Base-by-base conservation (phyloP, 2,113 vertebrate genomes). In the Lucifuga dentata region DNA sequence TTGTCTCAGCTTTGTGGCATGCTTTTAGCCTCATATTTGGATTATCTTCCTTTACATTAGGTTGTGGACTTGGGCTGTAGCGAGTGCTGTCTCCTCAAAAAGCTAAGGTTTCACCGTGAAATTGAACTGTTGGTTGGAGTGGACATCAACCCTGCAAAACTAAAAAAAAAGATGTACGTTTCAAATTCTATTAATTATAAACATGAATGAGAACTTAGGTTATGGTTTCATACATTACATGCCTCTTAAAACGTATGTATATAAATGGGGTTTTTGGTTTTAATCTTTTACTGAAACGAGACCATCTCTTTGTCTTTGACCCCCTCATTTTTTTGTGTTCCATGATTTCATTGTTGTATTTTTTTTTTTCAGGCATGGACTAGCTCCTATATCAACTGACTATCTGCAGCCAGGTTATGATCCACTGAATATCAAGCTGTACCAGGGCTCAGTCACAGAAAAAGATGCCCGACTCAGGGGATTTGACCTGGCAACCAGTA, bases 21-120 rank as follows among this genome's bases (percentile, higher is more conserved):
- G 26, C 7, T 29, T 29, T n/a, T n/a, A n/a, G 26, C 3, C 7
- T 29, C 26, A 29, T 29, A 7, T 29, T 29, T 29, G 26, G 7
- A 3, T 45, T 23, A 17, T 19, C 4, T 24, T 15, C 7, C 3
- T 8, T 79, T 15, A 35, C 36, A 68, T 44, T 85, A 99, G 98
- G 94, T 99, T 78, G 91, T 93, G 51, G 98, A 99, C 77, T 76
- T 99, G 75, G 98, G 98, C 10, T 99, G 97, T 81, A 85, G 91
- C 7, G 93, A 95, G 6, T 94, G 95, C 65, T 76, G 36, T 0
- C 94, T 99, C n/a, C 88, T 99, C 2, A 84, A 91, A 76, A 94
- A 87, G 73, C 92, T 99, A 9, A 94, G 90, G 87, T 95, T 94
- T 83, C 93, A 91, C 65, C 88, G 83, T 20, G 93, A 92, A 50